These are phyloP conservation scores for Pogonophryne albipinna DNA, from an alignment of 2,797 vertebrate genomes.

Conservation along the genomic window DNA sequence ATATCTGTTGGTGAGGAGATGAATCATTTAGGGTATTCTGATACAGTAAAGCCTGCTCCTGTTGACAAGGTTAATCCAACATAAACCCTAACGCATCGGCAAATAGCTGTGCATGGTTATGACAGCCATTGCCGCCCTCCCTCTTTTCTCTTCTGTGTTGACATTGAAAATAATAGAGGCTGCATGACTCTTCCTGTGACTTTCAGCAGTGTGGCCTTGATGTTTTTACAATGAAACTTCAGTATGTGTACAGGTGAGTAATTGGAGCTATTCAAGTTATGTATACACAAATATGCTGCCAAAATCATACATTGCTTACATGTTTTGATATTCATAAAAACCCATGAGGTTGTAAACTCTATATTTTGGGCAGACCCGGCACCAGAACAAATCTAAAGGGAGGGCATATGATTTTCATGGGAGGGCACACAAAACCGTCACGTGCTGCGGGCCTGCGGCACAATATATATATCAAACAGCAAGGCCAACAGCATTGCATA, in stretches of 20 bases:
- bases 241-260: too few relatives aligned
- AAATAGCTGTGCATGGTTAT: background rate
- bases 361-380: too few relatives aligned
- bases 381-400: too few relatives aligned
- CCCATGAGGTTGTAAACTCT: too few relatives aligned
- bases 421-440: too few relatives aligned
- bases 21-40: background rate
- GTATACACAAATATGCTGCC: background rate
- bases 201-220: background rate
- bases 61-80: background rate
- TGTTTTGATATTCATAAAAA: too few relatives aligned
- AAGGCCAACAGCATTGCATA: too few relatives aligned
- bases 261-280: background rate
- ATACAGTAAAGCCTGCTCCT: background rate
- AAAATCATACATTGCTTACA: background rate
- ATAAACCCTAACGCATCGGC: background rate
- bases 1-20: background rate
- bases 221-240: background rate
- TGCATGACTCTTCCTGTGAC: background rate
- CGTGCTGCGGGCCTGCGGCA: too few relatives aligned
- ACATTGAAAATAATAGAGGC: constrained; percentile 1
- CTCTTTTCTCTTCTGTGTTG: background rate
- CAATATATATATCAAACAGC: too few relatives aligned
- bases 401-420: too few relatives aligned
- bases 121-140: background rate